Base-by-base conservation (phyloP, 2,113 vertebrate species). In the Carassius auratus region DNA sequence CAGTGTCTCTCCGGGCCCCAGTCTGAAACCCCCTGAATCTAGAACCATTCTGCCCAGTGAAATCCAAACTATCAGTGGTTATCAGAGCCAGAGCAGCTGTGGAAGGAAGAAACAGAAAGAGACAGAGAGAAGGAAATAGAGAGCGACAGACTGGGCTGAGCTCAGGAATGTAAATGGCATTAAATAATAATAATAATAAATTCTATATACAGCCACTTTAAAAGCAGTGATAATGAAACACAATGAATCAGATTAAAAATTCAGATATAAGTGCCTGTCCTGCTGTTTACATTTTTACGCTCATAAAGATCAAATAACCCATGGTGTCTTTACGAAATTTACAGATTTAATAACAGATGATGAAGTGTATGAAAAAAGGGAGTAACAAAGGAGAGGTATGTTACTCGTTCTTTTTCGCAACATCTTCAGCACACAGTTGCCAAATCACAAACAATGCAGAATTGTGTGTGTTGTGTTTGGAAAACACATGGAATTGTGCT, bases 401-500 rank as follows among this genome's bases (percentile, higher is more conserved):
- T 75, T 85, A 80, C 57, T 62, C 68, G 76, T 84, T 76, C 50
- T 68, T 81, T 85, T 74, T 64, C 26, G 87, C 84, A 81, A 90
- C 88, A 88, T 79, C 86, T 89, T 86, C 33, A 85, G 75, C 62
- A 62, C 85, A 87, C 86, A 75, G 50, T 81, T 94, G 95, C 95
- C 95, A 94, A 90, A 84, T 93, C 90, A 93, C 86, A 93, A 94
- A 97, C 96, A 97, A 96, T 95, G 93, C 90, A 8, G 83, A 86
- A 93, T 95, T 97, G 94, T 97, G 88, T 89, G 38, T 88, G 86
- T 88, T 86, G 89, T 68, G 87, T 88, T 90, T 93, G 94, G 95
- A 95, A 95, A 96, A 93, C 91, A 81, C 90, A 91, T 83, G 84
- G 91, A 94, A 94, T 92, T 86, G 88, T 81, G 80, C 89, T 92